Percentiles rank a stretch among this genome's conserved stretches.
Evolutionary conservation across 2,113 vertebrate genomes (phyloP).

Genomic region (Spea bombifrons): DNA sequence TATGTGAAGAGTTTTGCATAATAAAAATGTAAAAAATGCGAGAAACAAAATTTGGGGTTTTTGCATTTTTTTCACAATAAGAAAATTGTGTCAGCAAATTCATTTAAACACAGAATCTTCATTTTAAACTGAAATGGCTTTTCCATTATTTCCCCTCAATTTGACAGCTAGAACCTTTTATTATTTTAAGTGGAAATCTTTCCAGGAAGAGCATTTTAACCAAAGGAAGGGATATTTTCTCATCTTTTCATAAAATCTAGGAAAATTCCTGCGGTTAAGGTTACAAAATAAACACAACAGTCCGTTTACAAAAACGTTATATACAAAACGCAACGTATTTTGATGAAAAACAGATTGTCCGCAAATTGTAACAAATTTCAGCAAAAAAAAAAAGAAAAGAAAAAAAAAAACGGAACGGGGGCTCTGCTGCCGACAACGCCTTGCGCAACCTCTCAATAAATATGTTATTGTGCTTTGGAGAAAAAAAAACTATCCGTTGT

Average conservation of each 20-base stretch:
- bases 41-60: too few species aligned
- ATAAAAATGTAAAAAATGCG: too few species aligned
- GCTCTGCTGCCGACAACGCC: neutral
- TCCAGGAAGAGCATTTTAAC: too few species aligned
- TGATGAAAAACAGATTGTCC: neutral
- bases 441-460: neutral
- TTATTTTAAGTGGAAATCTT: too few species aligned
- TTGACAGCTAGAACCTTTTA: too few species aligned
- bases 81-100: too few species aligned
- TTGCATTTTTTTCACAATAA: too few species aligned
- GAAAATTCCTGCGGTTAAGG: neutral
- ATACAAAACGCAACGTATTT: neutral
- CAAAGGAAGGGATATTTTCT: neutral
- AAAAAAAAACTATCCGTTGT: neutral
- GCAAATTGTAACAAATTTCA: neutral
- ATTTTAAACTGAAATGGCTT: too few species aligned
- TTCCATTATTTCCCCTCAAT: too few species aligned
- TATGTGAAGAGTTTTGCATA: too few species aligned
- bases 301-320: neutral
- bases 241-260: neutral
- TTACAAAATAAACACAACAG: neutral
- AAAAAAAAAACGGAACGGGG: neutral
- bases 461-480: neutral
- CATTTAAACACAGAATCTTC: too few species aligned
- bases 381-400: neutral